Evolutionary conservation across 2,797 vertebrate species (phyloP), one percentile per base, ranked within the genome.

Genomic region (Sebastes taczanowskii): DNA sequence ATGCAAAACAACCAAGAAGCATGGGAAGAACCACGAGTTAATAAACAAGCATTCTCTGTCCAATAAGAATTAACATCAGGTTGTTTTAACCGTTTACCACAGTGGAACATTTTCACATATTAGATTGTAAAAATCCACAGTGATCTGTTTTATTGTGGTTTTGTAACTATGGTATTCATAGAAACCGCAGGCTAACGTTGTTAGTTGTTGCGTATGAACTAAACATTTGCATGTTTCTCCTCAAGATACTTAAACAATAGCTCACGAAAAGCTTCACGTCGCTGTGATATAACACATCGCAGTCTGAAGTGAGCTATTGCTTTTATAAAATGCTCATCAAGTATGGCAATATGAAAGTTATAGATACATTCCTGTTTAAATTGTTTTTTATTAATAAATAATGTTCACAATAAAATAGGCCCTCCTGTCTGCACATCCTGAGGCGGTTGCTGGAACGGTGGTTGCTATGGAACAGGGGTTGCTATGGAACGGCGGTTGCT

Each of bases 1-100:
- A 88, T 55, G 46, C 69, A 71, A 85, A 85, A 86, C 70, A 86
- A 82, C 32, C 58, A 84, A 67, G 71, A 82, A 78, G 58, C 74
- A 78, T 71, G 52, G 62, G 52, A 80, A 80, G 55, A 80, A 72
- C 77, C 76, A 63, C 78, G 81, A 68, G 16, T 73, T 77, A 85
- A 86, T 82, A 79, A 77, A 80, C 30, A 80, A 69, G 53, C 29
- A 79, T 80, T 52, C 29, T 82, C 70, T 86, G 71, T 61, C 0
- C 34, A 71, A 58, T 81, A 70, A 77, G 46, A 59, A 77, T 86
- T 77, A 78, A 84, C 62, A 86, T 86, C 63, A 88, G 71, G 70
- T 52, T 85, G 70, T 78, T 86, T 85, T 82, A 74, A 59, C 34
- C 22, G 23, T 18, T 16, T 18, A 71, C 78, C 77, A 53, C 71